A percentile compares a stretch with the other conserved stretches of the same genome.
These are phyloP conservation scores for Bembecia ichneumoniformis DNA, from an alignment of 2,888 invertebrate species.

Conservation along the genomic window DNA sequence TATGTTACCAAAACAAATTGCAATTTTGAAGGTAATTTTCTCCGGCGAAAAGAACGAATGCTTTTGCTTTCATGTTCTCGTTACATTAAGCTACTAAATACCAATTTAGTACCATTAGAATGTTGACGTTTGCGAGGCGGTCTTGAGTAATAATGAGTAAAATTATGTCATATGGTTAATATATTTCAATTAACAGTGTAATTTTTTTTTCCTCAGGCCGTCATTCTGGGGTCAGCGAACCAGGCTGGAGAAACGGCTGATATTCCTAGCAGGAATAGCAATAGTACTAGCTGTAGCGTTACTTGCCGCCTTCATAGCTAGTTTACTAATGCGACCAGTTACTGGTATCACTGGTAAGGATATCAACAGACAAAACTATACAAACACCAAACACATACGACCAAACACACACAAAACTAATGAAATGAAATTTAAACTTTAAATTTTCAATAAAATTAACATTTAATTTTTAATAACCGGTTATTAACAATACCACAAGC, in stretches of 20 bases:
- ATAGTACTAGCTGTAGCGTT: slow-evolving; percentile 46
- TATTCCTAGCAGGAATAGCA: slow-evolving; percentile 35
- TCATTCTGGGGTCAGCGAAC: slow-evolving; percentile 56
- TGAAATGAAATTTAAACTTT: too few species aligned
- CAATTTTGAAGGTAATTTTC: slow-evolving; percentile 63
- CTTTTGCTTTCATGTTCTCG: not conserved
- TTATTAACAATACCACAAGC: too few species aligned
- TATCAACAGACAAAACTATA: not conserved
- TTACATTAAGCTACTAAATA: too few species aligned
- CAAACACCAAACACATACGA: not conserved
- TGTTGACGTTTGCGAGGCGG: too few species aligned
- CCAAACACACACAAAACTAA: not conserved
- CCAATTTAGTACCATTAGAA: too few species aligned
- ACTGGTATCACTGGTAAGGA: slow-evolving; percentile 36
- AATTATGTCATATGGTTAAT: too few species aligned
- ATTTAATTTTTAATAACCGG: too few species aligned
- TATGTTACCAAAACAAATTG: slow-evolving; percentile 60
- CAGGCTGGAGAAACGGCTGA: slow-evolving; percentile 48
- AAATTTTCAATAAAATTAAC: too few species aligned
- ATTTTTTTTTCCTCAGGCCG: slow-evolving; percentile 26
- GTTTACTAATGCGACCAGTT: slow-evolving; percentile 28
- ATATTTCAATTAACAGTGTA: too few species aligned
- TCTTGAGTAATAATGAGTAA: too few species aligned
- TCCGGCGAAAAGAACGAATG: slow-evolving; percentile 18
- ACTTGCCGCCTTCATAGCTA: slow-evolving; percentile 48